Base-by-base conservation (phyloP, 2,113 vertebrate genomes). In the Mungos mungo region DNA sequence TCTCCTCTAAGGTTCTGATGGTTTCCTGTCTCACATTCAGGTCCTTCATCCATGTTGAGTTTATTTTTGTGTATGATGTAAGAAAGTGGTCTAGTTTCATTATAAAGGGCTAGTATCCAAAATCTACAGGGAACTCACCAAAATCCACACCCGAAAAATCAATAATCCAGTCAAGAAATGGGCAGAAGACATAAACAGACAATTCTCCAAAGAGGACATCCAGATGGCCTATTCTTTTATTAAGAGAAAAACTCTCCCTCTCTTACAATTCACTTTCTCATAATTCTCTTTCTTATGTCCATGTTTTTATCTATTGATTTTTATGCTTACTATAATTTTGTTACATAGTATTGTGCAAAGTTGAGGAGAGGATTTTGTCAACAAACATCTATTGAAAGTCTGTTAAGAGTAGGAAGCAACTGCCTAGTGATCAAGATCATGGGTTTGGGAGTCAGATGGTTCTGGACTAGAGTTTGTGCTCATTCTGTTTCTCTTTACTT, bases 351-450 rank as follows among this genome's bases (percentile, higher is more conserved):
- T 60, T 85, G 3, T 63, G 69, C 54, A 95, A 88, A 90, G 41
- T 41, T 72, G 90, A 95, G 63, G 60, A 93, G 45, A 90, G 15
- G 33, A 81, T 93, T 93, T 71, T 93, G 35, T 91, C 68, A 93
- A 88, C 63, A 81, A 93, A 68, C 31, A 45, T 89, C 35, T 85
- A 63, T 13, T 88, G 25, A 88, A 85, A 80, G n/a, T 35, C 71
- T 87, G 9, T 54, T 63, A 95, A 68, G 38, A 80, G 45, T 31
- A 81, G 91, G 83, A 94, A 95, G 47, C n/a, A 95, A 94, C 85
- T 91, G 33, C 23, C 12, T 74, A 66, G 45, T 66, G 31, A 72
- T 83, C 69, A 52, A 85, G 27, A 71, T 57, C 33, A 92, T 35
- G 27, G 69, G 7, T 63, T 66, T 80, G 47, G 50, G 89, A 93